These are phyloP conservation scores for Globia sparganii DNA, from an alignment of 2,888 invertebrate genomes.

Conservation along the genomic window DNA sequence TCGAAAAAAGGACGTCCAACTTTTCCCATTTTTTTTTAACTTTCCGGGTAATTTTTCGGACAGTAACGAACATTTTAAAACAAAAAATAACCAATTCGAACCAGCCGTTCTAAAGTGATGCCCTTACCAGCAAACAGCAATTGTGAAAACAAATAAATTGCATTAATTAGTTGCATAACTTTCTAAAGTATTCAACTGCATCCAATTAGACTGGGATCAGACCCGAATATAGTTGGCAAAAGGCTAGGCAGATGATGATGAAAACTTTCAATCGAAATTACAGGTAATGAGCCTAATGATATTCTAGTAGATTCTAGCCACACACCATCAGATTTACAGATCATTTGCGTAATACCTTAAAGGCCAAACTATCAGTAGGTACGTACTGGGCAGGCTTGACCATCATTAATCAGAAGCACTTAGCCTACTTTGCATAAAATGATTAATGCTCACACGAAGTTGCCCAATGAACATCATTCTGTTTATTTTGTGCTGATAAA, in stretches of 20 bases:
- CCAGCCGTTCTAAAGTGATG: background rate
- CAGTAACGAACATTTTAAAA: background rate
- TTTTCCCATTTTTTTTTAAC: background rate
- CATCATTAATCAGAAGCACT: slow-evolving; percentile 89
- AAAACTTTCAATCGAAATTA: background rate
- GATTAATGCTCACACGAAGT: slow-evolving; percentile 81
- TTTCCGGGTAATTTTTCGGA: too few species aligned
- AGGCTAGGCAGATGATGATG: background rate
- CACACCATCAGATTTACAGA: slow-evolving; percentile 14
- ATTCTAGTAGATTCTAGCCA: background rate
- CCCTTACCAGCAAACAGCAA: background rate
- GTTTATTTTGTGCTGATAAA: slow-evolving; percentile 65
- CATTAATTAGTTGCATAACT: background rate
- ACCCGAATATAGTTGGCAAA: background rate
- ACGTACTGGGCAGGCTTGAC: slow-evolving; percentile 76
- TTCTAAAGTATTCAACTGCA: background rate
- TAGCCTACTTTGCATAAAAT: slow-evolving; percentile 89
- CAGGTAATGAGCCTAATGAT: background rate
- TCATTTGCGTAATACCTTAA: slow-evolving; percentile 56
- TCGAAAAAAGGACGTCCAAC: background rate
- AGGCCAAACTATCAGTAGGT: slow-evolving; percentile 45
- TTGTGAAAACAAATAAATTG: background rate
- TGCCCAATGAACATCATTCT: slow-evolving; percentile 70
- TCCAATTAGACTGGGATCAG: background rate
- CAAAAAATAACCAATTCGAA: background rate